Base-by-base conservation (phyloP, 2,888 invertebrate species). In the Tortrix viridana region DNA sequence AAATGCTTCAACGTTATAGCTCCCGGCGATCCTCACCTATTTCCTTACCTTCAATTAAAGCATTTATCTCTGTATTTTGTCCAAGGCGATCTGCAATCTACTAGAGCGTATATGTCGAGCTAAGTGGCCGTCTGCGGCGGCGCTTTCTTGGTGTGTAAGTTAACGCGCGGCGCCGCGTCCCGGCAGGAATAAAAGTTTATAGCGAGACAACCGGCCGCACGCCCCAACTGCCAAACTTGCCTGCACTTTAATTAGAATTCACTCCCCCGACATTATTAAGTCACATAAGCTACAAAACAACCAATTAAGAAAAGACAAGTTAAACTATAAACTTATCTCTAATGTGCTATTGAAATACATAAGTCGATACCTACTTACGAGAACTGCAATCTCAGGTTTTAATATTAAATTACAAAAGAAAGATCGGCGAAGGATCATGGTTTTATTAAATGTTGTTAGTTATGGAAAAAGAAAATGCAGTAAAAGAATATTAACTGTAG, bases 161-260 rank as follows among this genome's bases (percentile, higher is more conserved):
- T 73, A 69, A 68, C 67, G 41, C 26, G 55, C 55, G 53, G 59
- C 70, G 69, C 44, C 19, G 67, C 65, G 65, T 66, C 74, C 74
- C 79, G 69, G 69, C 69, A 69, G 80, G 82, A 77, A 82, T 82
- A 80, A 81, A 85, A 86, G 80, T 85, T 86, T 80, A 62, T 65
- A 69, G 65, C 65, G 67, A 80, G 79, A 74, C 76, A 68, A 63
- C 60, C 57, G 67, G 69, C 73, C 44, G 56, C 32, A 58, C 70
- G 71, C 77, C 75, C 65, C 76, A 76, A 77, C 79, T 79, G 75
- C 74, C 77, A 62, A 84, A 85, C 81, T 86, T 84, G 62, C 66
- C 66, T 75, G 80, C 81, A 84, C 77, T 85, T 85, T 85, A 87
- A 87, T 87, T 87, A 85, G 83, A 79, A 80, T 79, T 78, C 77